Evolutionary conservation across 2,797 vertebrate genomes (phyloP), one percentile per base, ranked within the genome.

Genomic region (Setipinna tenuifilis): DNA sequence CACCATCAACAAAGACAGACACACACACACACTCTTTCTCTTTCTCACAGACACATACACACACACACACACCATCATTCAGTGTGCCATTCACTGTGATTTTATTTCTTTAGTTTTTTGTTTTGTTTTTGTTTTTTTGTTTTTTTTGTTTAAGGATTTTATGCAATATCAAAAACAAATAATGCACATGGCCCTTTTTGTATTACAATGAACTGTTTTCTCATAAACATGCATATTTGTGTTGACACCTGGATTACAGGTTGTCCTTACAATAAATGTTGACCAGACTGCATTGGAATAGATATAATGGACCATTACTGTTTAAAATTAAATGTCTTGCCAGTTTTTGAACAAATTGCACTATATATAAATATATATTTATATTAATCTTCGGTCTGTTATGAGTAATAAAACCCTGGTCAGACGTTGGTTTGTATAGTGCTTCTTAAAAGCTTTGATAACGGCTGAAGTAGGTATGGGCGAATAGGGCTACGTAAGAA

Each of bases 181-280:
- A 87, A 82, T 88, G 81, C 86, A 85, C 85, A 83, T 86, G 17
- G 17, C 31, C 71, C 35, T 84, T 19, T 84, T 84, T 90, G 84
- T 87, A 87, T 82, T 93, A 94, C 94, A 94, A 93, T 94, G 93
- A 94, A 86, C 61, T 68, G 57, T 82, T 81, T 71, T 44, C 31
- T 78, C 71, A 78, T 78, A 44, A 78, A 44, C 71, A 78, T 44
- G 31, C 71, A 41, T 44, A 78, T 44, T 78, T 44, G 31, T 78
- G 71, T 78, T 44, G 71, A 78, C 35, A 21, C 35, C 71, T 44
- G 35, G 6, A 17, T 19, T 44, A 44, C 71, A 41, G 31, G 71
- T 19, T 78, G 71, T 78, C 71, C 35, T 41, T 78, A 21, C 41
- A 44, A 44, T 78, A 78, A 78, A 78, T 78, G 71, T 78, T 83